phyloP scores from a whole-genome alignment of 2,888 invertebrate species.

The Mesorhabditis sp. region DNA sequence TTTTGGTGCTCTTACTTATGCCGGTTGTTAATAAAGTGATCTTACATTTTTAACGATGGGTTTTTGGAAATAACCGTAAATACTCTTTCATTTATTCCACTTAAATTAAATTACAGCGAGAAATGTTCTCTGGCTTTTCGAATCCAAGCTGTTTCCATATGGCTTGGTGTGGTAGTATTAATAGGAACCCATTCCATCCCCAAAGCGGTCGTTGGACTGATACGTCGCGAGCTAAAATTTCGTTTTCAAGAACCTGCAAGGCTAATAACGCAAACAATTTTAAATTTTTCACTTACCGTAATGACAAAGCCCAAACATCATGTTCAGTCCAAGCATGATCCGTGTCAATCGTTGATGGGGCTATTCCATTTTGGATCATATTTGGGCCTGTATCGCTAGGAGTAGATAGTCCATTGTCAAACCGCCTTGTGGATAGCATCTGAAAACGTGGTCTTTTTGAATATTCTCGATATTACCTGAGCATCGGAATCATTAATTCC shows the following conservation, averaged over 20 bases:
- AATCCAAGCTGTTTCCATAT: neutral
- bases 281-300: conserved; percentile 18
- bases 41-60: no score
- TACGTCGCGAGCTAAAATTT: conserved; percentile 1
- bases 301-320: conserved; percentile 41
- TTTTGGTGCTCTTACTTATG: no score
- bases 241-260: neutral
- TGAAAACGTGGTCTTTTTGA: conserved; percentile 8
- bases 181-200: neutral
- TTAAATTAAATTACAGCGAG: neutral
- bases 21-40: no score
- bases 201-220: neutral
- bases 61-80: no score
- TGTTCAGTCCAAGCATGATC: conserved; percentile 56
- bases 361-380: conserved; percentile 23
- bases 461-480: conserved; percentile 14
- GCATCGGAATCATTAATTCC: conserved; percentile 34
- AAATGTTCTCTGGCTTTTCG: neutral
- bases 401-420: conserved; percentile 19
- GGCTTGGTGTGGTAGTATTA: neutral
- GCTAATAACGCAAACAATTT: neutral
- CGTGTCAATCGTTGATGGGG: conserved; percentile 42
- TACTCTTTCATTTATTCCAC: no score
- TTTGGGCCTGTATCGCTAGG: conserved; percentile 27
- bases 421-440: conserved; percentile 32